Evolutionary conservation across 2,797 vertebrate species (phyloP), one percentile per base, ranked within the genome.

Genomic region (Aphelocoma californica): DNA sequence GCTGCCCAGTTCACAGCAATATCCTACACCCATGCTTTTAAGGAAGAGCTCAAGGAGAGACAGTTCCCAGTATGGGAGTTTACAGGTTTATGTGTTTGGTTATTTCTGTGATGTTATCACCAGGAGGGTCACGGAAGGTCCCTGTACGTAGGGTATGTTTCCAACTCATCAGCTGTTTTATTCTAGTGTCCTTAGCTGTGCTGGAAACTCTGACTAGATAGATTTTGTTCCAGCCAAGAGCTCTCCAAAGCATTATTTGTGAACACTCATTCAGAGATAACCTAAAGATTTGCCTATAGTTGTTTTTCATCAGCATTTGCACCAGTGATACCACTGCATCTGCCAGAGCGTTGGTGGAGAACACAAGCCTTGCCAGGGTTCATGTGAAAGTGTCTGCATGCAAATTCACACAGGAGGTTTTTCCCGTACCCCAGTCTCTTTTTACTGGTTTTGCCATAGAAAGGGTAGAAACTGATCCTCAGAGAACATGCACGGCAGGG

Each of bases 191-290:
- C 62, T 66, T 65, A 88, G 34, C 48, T 86, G 42, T 54, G 74
- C 53, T 93, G 96, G 96, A 96, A 96, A 95, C 88, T 95, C 81
- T 96, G 95, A 96, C 69, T 75, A 66, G 48, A 40, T 20, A 48
- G 45, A 42, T 61, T 86, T 74, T 69, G 40, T 88, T 96, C 54
- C 80, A 75, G 50, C 29, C 85, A 70, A 94, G 58, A 88, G 72
- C 77, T 86, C 81, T 54, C 79, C 75, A 81, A 91, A 94, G 56
- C 57, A 14, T 65, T 61, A 8, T 82, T 81, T 82, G 47, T 38
- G 85, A 92, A 83, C 58, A 86, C 44, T 95, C 82, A 96, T 95
- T 95, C 47, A 69, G 92, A 86, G 89, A 92, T 95, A 93, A 67
- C 69, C 75, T 45, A 25, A 40, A 94, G 70, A 83, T 86, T 83